Evolutionary conservation across 1,140 invertebrate species (phyloP).

Genomic region (Drosophila albomicans): DNA sequence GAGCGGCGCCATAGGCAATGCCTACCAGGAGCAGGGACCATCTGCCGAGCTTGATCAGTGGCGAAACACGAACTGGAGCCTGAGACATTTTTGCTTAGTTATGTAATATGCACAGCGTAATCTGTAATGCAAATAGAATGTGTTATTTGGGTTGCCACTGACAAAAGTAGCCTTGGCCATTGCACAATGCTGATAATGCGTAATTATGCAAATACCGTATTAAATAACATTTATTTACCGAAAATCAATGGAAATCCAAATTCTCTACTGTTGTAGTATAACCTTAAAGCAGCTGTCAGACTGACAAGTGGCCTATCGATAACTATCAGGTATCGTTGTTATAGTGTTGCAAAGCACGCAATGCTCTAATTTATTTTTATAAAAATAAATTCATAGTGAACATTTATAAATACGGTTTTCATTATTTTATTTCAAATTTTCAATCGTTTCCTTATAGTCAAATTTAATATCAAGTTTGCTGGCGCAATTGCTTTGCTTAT

Average conservation of each 20-base stretch:
- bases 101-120: constrained; percentile 73
- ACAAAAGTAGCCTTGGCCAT: neutral
- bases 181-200: too few relatives aligned
- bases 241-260: constrained; percentile 55
- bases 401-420: too few relatives aligned
- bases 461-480: neutral
- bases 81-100: constrained; percentile 79
- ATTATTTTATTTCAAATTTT: too few relatives aligned
- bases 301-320: constrained; percentile 51
- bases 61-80: constrained; percentile 89
- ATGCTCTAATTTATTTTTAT: neutral
- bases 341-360: constrained; percentile 35
- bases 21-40: constrained; percentile 90
- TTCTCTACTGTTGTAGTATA: constrained; percentile 63
- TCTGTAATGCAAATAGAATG: constrained; percentile 45
- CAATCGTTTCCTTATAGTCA: neutral
- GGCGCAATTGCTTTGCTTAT: constrained; percentile 8
- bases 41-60: constrained; percentile 90
- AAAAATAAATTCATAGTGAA: too few relatives aligned
- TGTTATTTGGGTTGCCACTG: constrained; percentile 2
- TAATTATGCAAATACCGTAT: constrained; percentile 14
- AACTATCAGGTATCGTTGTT: constrained; percentile 1
- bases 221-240: constrained; percentile 62
- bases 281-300: constrained; percentile 81
- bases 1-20: constrained; percentile 89